Conservation (phyloP, 2,113 vertebrate species). For the Rutilus rutilus region DNA sequence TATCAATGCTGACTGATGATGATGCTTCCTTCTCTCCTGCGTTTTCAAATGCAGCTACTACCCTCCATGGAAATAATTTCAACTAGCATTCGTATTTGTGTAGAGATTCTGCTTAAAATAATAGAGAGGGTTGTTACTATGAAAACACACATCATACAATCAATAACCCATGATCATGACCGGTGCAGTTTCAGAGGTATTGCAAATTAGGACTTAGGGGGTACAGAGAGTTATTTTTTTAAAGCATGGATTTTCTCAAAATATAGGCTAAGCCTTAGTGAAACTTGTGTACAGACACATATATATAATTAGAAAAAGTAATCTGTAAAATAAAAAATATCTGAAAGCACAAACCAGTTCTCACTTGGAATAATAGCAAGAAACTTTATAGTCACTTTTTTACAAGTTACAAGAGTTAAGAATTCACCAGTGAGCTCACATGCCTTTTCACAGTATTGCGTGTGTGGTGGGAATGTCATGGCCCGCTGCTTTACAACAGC, state of each 20-base stretch:
- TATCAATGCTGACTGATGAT: conserved; percentile 65
- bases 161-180: not conserved
- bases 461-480: conserved; percentile 49
- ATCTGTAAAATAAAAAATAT: not conserved
- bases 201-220: not conserved
- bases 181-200: not conserved
- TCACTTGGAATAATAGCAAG: not conserved
- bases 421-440: conserved; percentile 22
- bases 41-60: not conserved
- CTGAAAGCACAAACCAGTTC: not conserved
- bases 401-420: not conserved
- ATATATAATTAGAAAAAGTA: not conserved
- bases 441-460: conserved; percentile 33
- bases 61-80: conserved; percentile 4
- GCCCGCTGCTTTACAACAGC: conserved; percentile 56
- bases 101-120: conserved; percentile 7
- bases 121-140: not conserved
- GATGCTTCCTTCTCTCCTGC: conserved; percentile 2
- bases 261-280: not conserved
- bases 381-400: not conserved
- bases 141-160: conserved; percentile 20
- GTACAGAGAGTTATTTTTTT: not conserved
- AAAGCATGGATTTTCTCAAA: not conserved
- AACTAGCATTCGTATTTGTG: not conserved
- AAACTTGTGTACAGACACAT: not conserved